Evolutionary conservation across 2,888 invertebrate genomes (phyloP).

Genomic region (Augiades crinisus): DNA sequence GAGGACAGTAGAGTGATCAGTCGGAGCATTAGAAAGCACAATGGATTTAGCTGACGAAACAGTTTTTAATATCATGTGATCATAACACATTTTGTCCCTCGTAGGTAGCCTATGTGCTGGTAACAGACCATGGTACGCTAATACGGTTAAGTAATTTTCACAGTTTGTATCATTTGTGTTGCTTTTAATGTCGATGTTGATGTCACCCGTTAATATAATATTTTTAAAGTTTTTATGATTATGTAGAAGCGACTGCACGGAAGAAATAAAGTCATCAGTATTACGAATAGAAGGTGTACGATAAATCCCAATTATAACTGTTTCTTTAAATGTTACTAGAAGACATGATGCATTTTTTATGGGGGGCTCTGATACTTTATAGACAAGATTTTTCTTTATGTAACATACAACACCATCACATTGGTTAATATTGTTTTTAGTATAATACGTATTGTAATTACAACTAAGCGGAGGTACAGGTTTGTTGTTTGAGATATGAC

Average conservation of each 20-base stretch:
- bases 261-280: constrained; percentile 21
- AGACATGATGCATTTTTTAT: neutral
- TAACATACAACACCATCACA: neutral
- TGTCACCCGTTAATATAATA: constrained; percentile 24
- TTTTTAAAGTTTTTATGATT: constrained; percentile 9
- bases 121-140: constrained; percentile 27
- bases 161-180: constrained; percentile 18
- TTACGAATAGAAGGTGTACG: neutral
- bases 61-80: constrained; percentile 30
- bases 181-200: constrained; percentile 25
- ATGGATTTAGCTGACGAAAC: constrained; percentile 4
- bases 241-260: constrained; percentile 6
- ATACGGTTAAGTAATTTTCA: constrained; percentile 23
- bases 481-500: neutral
- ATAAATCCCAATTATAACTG: neutral
- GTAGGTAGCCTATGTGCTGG: constrained; percentile 29
- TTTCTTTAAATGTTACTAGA: neutral
- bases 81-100: constrained; percentile 27
- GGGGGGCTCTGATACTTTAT: neutral
- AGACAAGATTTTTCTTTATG: neutral
- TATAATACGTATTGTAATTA: neutral
- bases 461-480: neutral
- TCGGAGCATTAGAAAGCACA: constrained; percentile 24
- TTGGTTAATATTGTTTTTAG: neutral
- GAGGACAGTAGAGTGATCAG: constrained; percentile 26